Percentiles rank a stretch among this genome's conserved stretches.
phyloP scores from a whole-genome alignment of 2,113 vertebrate species.

The Fregata magnificens region DNA sequence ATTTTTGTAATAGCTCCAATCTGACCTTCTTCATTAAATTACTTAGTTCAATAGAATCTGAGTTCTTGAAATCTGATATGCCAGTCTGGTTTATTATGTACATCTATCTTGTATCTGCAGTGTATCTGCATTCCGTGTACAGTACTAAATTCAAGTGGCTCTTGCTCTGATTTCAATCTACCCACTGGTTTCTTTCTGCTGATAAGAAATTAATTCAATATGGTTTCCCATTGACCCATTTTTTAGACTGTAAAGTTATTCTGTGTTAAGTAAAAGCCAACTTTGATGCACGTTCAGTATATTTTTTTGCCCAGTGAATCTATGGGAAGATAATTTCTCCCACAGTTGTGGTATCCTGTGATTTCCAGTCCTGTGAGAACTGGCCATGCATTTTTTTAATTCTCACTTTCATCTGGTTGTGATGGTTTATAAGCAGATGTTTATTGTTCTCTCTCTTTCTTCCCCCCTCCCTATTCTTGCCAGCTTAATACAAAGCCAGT shows the following conservation, averaged over 20 bases:
- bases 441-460: conserved; percentile 11
- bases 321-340: conserved; percentile 32
- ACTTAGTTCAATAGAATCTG: neutral
- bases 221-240: neutral
- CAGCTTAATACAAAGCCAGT: neutral
- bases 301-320: neutral
- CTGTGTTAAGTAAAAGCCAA: neutral
- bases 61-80: conserved; percentile 24
- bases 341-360: neutral
- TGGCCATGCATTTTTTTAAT: conserved; percentile 5
- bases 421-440: neutral
- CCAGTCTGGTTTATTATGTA: neutral
- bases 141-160: conserved; percentile 15
- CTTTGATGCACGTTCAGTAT: neutral
- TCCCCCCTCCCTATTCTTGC: neutral
- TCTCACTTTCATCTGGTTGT: conserved; percentile 24
- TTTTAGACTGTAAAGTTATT: neutral
- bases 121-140: neutral
- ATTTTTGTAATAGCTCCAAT: conserved; percentile 35
- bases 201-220: conserved; percentile 43
- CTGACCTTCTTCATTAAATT: conserved; percentile 14
- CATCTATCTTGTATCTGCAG: neutral
- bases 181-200: neutral
- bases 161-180: conserved; percentile 26
- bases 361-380: conserved; percentile 21